phyloP scores from a whole-genome alignment of 2,888 invertebrate genomes.

The Hartigia nigra region DNA sequence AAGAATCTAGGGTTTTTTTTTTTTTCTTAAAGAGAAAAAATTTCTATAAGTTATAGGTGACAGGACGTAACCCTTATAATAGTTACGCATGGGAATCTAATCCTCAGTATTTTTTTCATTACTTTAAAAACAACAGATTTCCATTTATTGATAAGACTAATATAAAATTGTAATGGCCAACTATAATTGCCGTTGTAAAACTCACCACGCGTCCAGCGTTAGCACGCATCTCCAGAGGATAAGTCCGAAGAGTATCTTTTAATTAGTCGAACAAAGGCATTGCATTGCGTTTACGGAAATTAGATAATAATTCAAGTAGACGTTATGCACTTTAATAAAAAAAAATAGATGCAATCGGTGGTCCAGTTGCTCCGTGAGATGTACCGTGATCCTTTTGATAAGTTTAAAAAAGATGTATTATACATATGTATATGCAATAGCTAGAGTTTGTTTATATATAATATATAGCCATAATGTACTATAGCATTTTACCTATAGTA shows the following conservation, averaged over 20 bases:
- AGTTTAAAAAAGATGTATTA: neutral
- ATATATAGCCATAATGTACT: neutral
- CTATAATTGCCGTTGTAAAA: conserved; percentile 51
- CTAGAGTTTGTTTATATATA: neutral
- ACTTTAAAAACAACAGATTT: conserved; percentile 30
- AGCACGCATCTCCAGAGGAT: conserved; percentile 32
- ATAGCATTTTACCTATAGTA: neutral
- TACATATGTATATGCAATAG: neutral
- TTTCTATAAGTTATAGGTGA: neutral
- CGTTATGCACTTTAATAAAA: neutral
- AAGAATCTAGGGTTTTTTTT: neutral
- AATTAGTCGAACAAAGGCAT: conserved; percentile 38
- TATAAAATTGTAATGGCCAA: conserved; percentile 48
- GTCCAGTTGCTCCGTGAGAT: neutral
- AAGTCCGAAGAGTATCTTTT: conserved; percentile 27
- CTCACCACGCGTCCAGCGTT: conserved; percentile 37
- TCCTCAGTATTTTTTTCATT: neutral
- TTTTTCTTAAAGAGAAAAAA: neutral
- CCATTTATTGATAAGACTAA: conserved; percentile 42
- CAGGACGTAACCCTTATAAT: neutral
- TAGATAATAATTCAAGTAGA: neutral
- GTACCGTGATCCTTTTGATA: neutral
- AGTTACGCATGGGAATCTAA: neutral
- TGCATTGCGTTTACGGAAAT: neutral
- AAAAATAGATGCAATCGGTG: neutral